These are phyloP conservation scores for Tringa solitaria DNA, from an alignment of 2,113 vertebrate genomes.

Conservation along the genomic window DNA sequence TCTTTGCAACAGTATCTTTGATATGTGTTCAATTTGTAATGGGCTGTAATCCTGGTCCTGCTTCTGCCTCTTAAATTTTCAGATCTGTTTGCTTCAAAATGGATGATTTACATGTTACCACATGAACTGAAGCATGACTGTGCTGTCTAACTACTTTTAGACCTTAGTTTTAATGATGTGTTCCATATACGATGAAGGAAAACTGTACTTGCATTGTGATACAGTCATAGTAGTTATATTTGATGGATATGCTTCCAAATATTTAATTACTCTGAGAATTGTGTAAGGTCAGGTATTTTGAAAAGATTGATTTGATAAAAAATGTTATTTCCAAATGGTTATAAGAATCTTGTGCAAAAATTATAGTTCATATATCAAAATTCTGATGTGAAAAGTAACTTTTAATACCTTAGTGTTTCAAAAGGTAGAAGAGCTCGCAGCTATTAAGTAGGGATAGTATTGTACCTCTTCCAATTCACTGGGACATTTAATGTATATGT, in stretches of 20 bases:
- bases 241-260: neutral
- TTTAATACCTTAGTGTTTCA: neutral
- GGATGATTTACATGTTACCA: neutral
- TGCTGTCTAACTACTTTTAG: neutral
- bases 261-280: neutral
- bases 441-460: neutral
- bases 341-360: neutral
- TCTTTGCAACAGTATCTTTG: neutral
- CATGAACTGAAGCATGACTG: neutral
- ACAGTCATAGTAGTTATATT: too few relatives aligned
- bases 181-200: neutral
- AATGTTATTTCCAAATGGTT: neutral
- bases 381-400: neutral
- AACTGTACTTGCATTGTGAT: accelerated
- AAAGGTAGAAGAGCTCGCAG: neutral
- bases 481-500: neutral
- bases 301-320: neutral
- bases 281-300: neutral
- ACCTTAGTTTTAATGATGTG: neutral
- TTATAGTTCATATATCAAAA: neutral
- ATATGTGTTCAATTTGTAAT: neutral
- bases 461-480: accelerated
- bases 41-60: neutral
- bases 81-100: neutral
- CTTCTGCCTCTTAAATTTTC: neutral